A percentile compares a stretch with the other conserved stretches of the same genome.
Evolutionary conservation across 2,797 vertebrate species (phyloP).

Genomic region (Gallinago nigripennis): DNA sequence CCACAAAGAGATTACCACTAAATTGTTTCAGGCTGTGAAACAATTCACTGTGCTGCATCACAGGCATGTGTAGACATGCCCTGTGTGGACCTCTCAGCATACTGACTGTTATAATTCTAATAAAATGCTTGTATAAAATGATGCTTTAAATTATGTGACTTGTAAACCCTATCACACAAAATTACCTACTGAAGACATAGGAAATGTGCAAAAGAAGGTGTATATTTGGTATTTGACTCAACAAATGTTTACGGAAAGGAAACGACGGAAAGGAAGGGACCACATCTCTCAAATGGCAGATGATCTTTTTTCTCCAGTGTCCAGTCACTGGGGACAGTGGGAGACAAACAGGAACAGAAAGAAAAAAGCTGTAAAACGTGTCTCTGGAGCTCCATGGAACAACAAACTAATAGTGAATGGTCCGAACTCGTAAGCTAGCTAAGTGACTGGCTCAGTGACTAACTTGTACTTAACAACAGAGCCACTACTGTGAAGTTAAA

Average conservation of each 20-base stretch:
- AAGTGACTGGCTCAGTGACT: neutral
- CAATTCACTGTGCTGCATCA: no score
- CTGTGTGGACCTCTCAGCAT: no score
- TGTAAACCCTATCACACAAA: no score
- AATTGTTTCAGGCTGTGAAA: no score
- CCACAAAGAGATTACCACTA: no score
- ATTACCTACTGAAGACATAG: no score
- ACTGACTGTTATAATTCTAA: no score
- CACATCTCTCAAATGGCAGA: accelerated
- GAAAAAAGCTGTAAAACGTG: neutral
- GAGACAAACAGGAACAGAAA: neutral
- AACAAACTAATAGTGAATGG: neutral
- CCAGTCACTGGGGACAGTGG: neutral
- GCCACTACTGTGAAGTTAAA: neutral
- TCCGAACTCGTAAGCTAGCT: neutral
- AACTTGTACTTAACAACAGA: neutral
- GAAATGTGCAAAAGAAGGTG: neutral
- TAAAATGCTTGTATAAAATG: no score
- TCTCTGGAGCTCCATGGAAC: neutral
- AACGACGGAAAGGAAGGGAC: neutral
- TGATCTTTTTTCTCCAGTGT: neutral
- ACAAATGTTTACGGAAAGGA: neutral
- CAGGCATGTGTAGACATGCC: no score
- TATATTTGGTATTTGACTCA: neutral
- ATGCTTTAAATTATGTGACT: no score